Base-by-base conservation (phyloP, 2,888 invertebrate species). In the Chaetoderma sp. region DNA sequence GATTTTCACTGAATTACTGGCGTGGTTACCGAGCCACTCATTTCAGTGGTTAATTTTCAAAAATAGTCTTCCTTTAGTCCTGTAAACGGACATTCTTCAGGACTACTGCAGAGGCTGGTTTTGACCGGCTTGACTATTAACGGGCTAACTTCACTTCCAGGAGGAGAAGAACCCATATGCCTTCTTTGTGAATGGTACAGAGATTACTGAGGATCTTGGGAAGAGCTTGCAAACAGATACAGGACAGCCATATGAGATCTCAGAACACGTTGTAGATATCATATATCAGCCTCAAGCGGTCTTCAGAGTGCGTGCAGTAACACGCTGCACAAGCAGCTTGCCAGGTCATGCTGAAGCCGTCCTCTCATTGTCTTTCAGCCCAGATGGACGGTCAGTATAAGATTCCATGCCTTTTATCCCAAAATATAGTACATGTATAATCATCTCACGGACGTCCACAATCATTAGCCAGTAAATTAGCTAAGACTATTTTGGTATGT, bases 281-380 rank as follows among this genome's bases (percentile, higher is more conserved):
- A 89, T 97, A 58, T 99, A 97, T 85, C 96, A 98, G 83, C 96
- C 98, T 60, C 97, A 99, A 88, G 98, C 99, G 1, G 92, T 98
- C 27, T 99, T 99, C 84, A 91, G 75, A 39, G 86, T 87, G 8
- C 73, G 87, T 27, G 86, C 98, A 5, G 95, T 98, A 13, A 97
- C 98, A 18, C 89, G 98, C 85, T 98, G 98, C 85, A 96, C 83
- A 71, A 94, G 95, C 86, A 95, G 96, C 8, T 91, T 98, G 86
- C 93, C 94, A 60, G 99, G 99, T 0, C 97, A 98, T 89, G 95
- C 96, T 18, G 98, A 98, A 88, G 96, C 98, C 25, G 96, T 99
- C 0, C 93, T 99, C 78, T 94, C 95, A 1, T 93, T 95, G 1
- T 92, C 93, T 80, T 99, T 99, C 85, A 97, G 97, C 86, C 98